phyloP scores from a whole-genome alignment of 2,888 invertebrate genomes.

The Orthonychiurus folsomi region DNA sequence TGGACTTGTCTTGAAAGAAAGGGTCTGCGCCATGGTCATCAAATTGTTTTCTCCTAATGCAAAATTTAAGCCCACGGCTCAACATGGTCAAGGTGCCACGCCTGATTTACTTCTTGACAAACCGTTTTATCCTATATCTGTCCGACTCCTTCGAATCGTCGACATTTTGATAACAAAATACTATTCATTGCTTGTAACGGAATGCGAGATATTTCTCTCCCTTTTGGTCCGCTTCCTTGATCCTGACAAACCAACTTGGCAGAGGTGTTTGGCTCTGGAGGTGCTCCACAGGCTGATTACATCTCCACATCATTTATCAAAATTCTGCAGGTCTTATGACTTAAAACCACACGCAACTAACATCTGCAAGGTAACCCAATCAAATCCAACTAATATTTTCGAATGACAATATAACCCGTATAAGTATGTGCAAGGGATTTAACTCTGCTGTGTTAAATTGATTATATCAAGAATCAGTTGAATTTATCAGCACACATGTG shows the following conservation, averaged over 20 bases:
- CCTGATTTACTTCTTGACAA: slow-evolving; percentile 56
- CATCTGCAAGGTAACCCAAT: slow-evolving; percentile 48
- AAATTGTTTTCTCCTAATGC: slow-evolving; percentile 96
- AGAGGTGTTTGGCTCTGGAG: slow-evolving; percentile 86
- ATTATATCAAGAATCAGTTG: neutral
- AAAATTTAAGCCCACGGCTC: slow-evolving; percentile 66
- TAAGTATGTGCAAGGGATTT: too few species aligned
- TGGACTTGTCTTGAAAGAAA: slow-evolving; percentile 85
- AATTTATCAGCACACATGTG: too few species aligned
- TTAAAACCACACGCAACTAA: slow-evolving; percentile 86
- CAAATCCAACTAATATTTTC: too few species aligned
- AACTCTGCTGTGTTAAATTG: slow-evolving; percentile 3
- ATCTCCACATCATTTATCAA: slow-evolving; percentile 74
- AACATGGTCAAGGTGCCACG: slow-evolving; percentile 55
- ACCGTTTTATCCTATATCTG: slow-evolving; percentile 93
- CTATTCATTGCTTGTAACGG: slow-evolving; percentile 83
- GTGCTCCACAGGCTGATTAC: slow-evolving; percentile 89
- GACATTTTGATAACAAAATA: slow-evolving; percentile 88
- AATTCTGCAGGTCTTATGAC: slow-evolving; percentile 92
- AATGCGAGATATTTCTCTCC: slow-evolving; percentile 96
- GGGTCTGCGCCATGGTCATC: slow-evolving; percentile 96
- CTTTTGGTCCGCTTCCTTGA: slow-evolving; percentile 94
- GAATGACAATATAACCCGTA: too few species aligned
- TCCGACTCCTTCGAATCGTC: slow-evolving; percentile 85
- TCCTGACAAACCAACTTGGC: slow-evolving; percentile 93